Percentiles rank a stretch among this genome's conserved stretches.
Evolutionary conservation across 2,888 invertebrate species (phyloP).

Genomic region (Heteromyza rotundicornis): DNA sequence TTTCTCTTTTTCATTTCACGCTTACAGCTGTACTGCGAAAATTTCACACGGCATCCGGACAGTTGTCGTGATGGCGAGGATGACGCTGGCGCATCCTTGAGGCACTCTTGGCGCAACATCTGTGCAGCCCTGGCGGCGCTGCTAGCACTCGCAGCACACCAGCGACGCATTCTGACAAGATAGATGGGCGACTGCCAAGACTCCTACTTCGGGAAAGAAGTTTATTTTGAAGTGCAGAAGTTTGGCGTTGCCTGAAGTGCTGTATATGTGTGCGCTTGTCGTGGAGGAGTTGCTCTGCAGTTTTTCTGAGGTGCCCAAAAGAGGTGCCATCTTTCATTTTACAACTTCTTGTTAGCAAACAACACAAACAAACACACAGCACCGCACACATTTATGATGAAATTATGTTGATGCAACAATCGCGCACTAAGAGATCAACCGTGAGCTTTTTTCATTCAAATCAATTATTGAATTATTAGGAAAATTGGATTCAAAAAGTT

Average conservation of each 20-base stretch:
- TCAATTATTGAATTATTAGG: too few species aligned
- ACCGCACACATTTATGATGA: neutral
- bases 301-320: neutral
- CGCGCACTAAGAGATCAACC: too few species aligned
- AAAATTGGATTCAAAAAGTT: too few species aligned
- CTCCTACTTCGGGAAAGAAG: too few species aligned
- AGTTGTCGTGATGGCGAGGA: conserved; percentile 48
- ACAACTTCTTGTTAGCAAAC: neutral
- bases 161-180: neutral
- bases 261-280: neutral
- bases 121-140: conserved; percentile 32
- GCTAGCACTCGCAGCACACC: neutral
- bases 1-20: conserved; percentile 16
- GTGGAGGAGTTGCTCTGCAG: neutral
- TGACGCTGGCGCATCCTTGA: conserved; percentile 33
- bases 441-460: too few species aligned
- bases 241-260: neutral
- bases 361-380: neutral
- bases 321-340: neutral
- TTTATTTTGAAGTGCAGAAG: neutral
- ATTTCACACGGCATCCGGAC: conserved; percentile 53
- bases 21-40: conserved; percentile 55
- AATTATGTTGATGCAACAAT: too few species aligned
- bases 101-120: conserved; percentile 36
- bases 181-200: neutral